Percentiles rank a stretch among this genome's conserved stretches.
Conservation (phyloP, 2,797 vertebrate genomes). For the Schizothorax lantsangensis region DNA sequence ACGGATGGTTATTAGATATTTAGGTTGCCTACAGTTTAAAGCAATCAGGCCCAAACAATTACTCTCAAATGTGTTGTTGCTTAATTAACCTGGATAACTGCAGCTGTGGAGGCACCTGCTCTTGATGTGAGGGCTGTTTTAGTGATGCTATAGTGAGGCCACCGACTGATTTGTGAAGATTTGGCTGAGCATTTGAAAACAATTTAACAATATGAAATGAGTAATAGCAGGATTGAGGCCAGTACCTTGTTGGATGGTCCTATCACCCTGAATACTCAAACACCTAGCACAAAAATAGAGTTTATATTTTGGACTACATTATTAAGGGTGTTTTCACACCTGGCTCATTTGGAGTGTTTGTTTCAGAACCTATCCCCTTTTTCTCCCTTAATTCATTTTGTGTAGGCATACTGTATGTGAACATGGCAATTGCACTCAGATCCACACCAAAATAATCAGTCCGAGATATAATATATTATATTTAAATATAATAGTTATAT, state of each 20-base stretch:
- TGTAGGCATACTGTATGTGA: too few species aligned
- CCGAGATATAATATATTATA: too few species aligned
- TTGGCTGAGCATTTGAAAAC: not conserved
- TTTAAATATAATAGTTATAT: too few species aligned
- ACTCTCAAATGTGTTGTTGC: slow-evolving; percentile 13
- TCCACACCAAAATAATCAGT: too few species aligned
- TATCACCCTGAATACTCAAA: not conserved
- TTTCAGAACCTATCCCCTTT: not conserved
- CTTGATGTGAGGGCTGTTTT: slow-evolving; percentile 11
- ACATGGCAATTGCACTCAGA: too few species aligned
- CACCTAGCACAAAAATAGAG: not conserved
- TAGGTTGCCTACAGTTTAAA: slow-evolving; percentile 25
- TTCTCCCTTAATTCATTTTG: not conserved
- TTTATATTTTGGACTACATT: not conserved
- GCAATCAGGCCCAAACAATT: slow-evolving; percentile 2
- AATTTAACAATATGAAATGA: not conserved
- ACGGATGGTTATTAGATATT: not conserved
- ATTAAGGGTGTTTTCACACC: not conserved
- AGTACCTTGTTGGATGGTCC: not conserved
- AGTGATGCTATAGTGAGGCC: not conserved
- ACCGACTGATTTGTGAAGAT: not conserved
- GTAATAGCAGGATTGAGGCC: not conserved
- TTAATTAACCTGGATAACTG: slow-evolving; percentile 25
- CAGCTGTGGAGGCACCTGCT: slow-evolving; percentile 31
- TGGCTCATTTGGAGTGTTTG: not conserved